Percentiles rank a stretch among this genome's conserved stretches.
These are phyloP conservation scores for Pristis pectinata DNA, from an alignment of 2,797 vertebrate species.

Conservation along the genomic window DNA sequence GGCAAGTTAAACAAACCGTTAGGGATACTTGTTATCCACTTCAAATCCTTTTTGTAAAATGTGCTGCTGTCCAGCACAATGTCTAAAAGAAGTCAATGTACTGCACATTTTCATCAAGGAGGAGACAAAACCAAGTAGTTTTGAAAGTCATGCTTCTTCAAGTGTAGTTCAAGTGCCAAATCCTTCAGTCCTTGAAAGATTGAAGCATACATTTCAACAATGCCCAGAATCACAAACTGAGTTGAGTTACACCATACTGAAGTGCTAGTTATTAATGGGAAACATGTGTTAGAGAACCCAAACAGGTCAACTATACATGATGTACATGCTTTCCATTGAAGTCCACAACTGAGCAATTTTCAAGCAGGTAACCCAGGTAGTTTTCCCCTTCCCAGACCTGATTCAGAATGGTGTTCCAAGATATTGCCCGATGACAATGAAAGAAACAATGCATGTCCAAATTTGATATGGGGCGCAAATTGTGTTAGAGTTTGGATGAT, in stretches of 20 bases:
- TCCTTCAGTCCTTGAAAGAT: neutral
- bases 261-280: neutral
- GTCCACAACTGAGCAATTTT: neutral
- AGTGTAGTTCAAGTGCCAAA: neutral
- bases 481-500: neutral
- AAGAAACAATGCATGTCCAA: neutral
- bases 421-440: neutral
- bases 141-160: neutral
- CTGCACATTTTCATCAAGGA: neutral
- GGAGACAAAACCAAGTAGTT: neutral
- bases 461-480: no score
- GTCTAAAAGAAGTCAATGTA: neutral
- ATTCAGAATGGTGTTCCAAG: neutral
- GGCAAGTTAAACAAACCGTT: neutral
- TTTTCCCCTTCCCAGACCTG: neutral
- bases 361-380: neutral
- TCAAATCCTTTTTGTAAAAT: conserved; percentile 3
- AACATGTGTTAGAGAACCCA: neutral
- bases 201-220: neutral
- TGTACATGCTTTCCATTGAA: neutral
- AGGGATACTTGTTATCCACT: neutral
- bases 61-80: neutral
- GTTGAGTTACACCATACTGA: neutral
- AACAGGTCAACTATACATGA: neutral
- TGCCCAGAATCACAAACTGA: neutral